Percentiles rank a stretch among this genome's conserved stretches.
These are phyloP conservation scores for Apostichopus leukothele DNA, from an alignment of 53 echinoderm and acorn worm genomes.

Conservation along the genomic window DNA sequence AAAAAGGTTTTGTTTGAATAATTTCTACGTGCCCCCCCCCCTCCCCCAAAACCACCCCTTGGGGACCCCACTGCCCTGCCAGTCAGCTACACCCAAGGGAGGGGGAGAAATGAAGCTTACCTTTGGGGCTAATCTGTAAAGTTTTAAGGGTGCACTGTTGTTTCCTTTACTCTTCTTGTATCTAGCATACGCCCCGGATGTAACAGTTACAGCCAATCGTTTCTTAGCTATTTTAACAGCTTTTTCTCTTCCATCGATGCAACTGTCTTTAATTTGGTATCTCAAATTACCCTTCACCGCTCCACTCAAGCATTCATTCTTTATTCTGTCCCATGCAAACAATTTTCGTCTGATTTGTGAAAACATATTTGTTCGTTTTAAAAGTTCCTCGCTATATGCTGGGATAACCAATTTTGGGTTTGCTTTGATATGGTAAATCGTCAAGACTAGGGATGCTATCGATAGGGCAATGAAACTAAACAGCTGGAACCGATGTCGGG, in stretches of 20 bases:
- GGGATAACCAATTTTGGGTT: neutral
- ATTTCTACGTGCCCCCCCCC: no score
- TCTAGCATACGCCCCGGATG: neutral
- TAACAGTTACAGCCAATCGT: neutral
- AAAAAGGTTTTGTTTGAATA: no score
- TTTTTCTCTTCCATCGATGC: neutral
- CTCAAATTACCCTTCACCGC: neutral
- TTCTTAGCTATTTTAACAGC: neutral
- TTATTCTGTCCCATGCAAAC: neutral
- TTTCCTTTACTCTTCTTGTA: neutral
- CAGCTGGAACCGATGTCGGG: neutral
- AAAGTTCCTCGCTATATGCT: neutral
- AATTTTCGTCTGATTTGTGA: neutral
- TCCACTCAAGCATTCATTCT: neutral
- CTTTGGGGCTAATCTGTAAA: constrained; percentile 17
- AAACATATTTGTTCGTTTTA: neutral
- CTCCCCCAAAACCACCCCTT: no score
- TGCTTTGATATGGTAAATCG: constrained; percentile 2
- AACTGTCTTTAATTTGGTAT: neutral
- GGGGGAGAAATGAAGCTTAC: neutral
- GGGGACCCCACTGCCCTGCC: no score
- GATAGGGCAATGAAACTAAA: neutral
- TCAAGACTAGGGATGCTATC: neutral
- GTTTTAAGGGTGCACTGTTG: neutral
- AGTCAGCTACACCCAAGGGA: no score